Conservation (phyloP, 2,888 invertebrate species). For the Drosophila trichaetosa region DNA sequence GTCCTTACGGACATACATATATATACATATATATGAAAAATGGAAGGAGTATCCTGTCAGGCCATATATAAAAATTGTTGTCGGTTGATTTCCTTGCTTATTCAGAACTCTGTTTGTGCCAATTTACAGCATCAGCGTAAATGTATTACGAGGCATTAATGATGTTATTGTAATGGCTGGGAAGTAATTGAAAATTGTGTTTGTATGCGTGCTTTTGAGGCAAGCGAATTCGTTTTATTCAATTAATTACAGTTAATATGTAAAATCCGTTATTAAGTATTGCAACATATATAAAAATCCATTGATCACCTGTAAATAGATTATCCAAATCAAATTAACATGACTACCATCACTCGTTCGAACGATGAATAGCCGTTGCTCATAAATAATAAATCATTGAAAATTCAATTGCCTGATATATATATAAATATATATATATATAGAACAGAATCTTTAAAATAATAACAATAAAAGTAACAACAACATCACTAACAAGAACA, state of each 20-base stretch:
- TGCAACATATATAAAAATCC: neutral
- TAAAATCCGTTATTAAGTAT: conserved; percentile 7
- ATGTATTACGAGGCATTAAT: conserved; percentile 68
- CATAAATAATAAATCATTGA: conserved; percentile 15
- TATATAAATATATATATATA: neutral
- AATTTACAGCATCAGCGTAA: conserved; percentile 67
- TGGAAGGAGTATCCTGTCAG: conserved; percentile 22
- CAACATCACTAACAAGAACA: conserved; percentile 15
- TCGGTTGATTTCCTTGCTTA: conserved; percentile 54
- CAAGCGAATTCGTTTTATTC: conserved; percentile 8
- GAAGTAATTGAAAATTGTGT: conserved; percentile 19
- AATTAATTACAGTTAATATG: conserved; percentile 19
- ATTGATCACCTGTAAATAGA: conserved; percentile 6
- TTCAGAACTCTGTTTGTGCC: conserved; percentile 50
- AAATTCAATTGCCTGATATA: neutral
- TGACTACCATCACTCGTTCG: conserved; percentile 24
- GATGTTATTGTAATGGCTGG: conserved; percentile 37
- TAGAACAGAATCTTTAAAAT: conserved; percentile 7
- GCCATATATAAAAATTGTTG: conserved; percentile 44
- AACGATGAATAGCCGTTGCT: conserved; percentile 18
- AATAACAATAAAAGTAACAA: conserved; percentile 8
- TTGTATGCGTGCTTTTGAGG: conserved; percentile 1
- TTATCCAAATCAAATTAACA: conserved; percentile 20
- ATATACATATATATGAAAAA: neutral
- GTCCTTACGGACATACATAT: conserved; percentile 1